Conservation (phyloP, 2,113 vertebrate species). For the Trichechus manatus region DNA sequence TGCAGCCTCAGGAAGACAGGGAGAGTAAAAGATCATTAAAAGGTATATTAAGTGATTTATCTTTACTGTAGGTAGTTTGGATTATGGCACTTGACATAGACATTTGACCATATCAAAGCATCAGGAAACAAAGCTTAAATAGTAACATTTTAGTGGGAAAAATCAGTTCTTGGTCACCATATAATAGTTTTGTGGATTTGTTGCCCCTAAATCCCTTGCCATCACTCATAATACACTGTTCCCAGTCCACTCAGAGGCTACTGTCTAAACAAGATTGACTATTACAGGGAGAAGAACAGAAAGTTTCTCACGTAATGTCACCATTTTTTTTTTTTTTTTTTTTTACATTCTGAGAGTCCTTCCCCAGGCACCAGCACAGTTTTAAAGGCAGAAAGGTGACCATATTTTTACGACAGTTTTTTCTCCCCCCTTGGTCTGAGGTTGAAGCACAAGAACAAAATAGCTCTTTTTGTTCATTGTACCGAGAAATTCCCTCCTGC, state of each 20-base stretch:
- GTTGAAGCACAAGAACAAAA: conserved; percentile 82
- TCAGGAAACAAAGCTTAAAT: conserved; percentile 82
- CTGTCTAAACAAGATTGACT: conserved; percentile 88
- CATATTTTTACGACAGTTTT: conserved; percentile 80
- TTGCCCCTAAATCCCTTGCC: conserved; percentile 63
- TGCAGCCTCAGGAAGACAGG: neutral
- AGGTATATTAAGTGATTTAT: conserved; percentile 68
- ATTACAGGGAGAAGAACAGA: conserved; percentile 82
- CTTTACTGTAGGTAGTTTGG: conserved; percentile 71
- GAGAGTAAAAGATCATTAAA: conserved; percentile 66
- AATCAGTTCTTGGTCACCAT: conserved; percentile 82
- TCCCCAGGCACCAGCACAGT: conserved; percentile 70
- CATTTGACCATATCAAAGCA: conserved; percentile 73
- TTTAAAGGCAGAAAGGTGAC: conserved; percentile 80
- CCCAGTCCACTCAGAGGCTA: conserved; percentile 72
- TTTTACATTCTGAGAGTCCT: conserved; percentile 75
- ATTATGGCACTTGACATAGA: conserved; percentile 74
- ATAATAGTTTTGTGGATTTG: conserved; percentile 75
- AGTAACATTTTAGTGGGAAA: conserved; percentile 86
- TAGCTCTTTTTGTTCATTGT: conserved; percentile 82
- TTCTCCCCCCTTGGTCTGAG: conserved; percentile 62
- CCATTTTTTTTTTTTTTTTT: conserved; percentile 64
- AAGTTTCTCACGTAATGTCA: conserved; percentile 79
- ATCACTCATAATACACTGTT: conserved; percentile 64
- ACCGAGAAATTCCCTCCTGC: conserved; percentile 81